phyloP scores from a whole-genome alignment of 2,113 vertebrate genomes.

The Grus americana region DNA sequence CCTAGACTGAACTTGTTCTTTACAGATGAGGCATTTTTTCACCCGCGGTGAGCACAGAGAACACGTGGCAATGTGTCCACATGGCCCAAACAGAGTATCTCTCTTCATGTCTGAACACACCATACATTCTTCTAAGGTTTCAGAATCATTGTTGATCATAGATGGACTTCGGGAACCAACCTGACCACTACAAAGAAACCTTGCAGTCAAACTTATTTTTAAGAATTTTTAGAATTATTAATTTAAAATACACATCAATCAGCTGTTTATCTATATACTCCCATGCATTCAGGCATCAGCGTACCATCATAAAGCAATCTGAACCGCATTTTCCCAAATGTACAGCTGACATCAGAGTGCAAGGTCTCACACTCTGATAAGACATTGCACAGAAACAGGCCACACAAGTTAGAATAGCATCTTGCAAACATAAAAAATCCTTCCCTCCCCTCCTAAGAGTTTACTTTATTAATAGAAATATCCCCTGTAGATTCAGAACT shows the following conservation, averaged over 20 bases:
- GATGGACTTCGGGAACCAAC: slow-evolving; percentile 96
- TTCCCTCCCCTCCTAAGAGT: not conserved
- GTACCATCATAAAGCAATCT: not conserved
- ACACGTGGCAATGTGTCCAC: slow-evolving; percentile 97
- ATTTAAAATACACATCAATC: not conserved
- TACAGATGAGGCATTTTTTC: slow-evolving; percentile 99
- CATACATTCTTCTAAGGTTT: slow-evolving; percentile 98
- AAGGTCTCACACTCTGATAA: not conserved
- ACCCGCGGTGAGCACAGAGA: slow-evolving; percentile 98
- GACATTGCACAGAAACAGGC: not conserved
- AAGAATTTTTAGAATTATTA: not conserved
- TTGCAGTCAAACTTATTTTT: not conserved
- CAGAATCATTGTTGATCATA: slow-evolving; percentile 92
- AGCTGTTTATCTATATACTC: not conserved
- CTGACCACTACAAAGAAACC: slow-evolving; percentile 83
- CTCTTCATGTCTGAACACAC: slow-evolving; percentile 99
- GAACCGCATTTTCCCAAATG: not conserved
- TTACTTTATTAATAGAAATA: too few relatives aligned
- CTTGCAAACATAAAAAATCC: rapidly evolving
- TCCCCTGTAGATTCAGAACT: not conserved
- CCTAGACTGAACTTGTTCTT: slow-evolving; percentile 97
- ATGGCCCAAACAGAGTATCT: slow-evolving; percentile 98
- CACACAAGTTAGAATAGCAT: not conserved
- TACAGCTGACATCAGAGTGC: not conserved
- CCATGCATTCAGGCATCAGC: not conserved